phyloP scores from a whole-genome alignment of 2,797 vertebrate genomes.

The Amazonetta brasiliensis region DNA sequence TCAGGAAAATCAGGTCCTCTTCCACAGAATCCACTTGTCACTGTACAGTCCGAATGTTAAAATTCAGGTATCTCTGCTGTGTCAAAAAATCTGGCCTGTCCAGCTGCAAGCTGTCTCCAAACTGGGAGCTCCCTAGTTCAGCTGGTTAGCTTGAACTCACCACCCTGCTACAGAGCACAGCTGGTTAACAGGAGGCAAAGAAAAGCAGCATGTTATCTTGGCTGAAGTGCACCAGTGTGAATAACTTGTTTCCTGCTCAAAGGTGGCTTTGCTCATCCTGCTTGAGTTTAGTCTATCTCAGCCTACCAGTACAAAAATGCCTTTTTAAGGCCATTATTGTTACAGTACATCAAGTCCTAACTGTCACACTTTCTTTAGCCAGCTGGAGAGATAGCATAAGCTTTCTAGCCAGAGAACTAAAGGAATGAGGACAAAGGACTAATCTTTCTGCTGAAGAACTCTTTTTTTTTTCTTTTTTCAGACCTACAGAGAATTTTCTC shows the following conservation, averaged over 20 bases:
- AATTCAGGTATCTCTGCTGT: not conserved
- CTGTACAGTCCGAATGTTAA: rapidly evolving
- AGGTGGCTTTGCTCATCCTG: not conserved
- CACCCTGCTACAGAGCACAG: not conserved
- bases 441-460: conserved; percentile 24
- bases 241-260: not conserved
- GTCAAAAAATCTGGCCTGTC: not conserved
- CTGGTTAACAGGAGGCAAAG: not conserved
- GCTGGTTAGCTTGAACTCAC: not conserved
- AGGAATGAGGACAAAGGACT: conserved; percentile 41
- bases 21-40: not conserved
- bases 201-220: rapidly evolving
- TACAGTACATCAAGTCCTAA: not conserved
- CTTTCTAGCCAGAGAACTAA: conserved; percentile 21
- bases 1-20: not conserved
- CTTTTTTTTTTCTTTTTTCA: conserved; percentile 19
- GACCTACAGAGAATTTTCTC: conserved; percentile 18
- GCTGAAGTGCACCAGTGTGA: rapidly evolving
- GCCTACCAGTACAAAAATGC: not conserved
- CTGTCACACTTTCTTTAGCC: not conserved
- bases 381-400: conserved; percentile 34
- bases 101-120: not conserved
- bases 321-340: not conserved
- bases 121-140: not conserved
- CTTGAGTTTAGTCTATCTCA: not conserved